Percentiles rank a stretch among this genome's conserved stretches.
phyloP scores from a whole-genome alignment of 2,888 invertebrate genomes.

The Hirtodrosophila confusa region DNA sequence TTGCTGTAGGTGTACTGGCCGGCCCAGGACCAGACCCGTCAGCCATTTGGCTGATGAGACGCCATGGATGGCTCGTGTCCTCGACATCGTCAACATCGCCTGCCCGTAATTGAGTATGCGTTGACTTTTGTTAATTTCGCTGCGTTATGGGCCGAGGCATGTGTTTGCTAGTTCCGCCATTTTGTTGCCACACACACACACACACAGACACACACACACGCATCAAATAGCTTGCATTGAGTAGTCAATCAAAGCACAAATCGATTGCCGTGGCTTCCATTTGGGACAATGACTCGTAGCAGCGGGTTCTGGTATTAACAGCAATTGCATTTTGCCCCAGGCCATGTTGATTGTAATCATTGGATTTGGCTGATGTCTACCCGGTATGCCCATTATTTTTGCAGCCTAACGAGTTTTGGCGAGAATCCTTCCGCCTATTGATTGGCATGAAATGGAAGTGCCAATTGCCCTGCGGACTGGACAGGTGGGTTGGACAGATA shows the following conservation, averaged over 20 bases:
- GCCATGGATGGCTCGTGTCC: conserved; percentile 25
- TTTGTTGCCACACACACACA: conserved; percentile 41
- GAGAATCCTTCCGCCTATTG: conserved; percentile 25
- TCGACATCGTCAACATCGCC: conserved; percentile 40
- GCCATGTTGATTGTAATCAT: conserved; percentile 59
- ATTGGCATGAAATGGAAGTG: conserved; percentile 35
- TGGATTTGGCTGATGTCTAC: conserved; percentile 32
- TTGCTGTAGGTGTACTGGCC: conserved; percentile 23
- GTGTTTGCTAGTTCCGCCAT: conserved; percentile 53
- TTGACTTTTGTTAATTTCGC: conserved; percentile 70
- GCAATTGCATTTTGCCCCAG: conserved; percentile 56
- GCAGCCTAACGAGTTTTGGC: conserved; percentile 41
- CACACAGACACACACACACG: conserved; percentile 8
- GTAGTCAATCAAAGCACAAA: conserved; percentile 69
- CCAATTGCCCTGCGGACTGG: conserved; percentile 5
- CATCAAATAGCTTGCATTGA: conserved; percentile 38
- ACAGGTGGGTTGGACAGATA: neutral
- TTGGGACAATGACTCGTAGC: conserved; percentile 49
- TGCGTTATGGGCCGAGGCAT: conserved; percentile 55
- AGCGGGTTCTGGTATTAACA: conserved; percentile 54
- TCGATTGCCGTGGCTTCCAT: conserved; percentile 51
- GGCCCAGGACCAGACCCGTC: conserved; percentile 13
- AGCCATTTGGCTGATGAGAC: conserved; percentile 47
- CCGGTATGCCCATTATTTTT: conserved; percentile 36
- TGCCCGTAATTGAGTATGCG: conserved; percentile 62